These are phyloP conservation scores for Leptura quadrifasciata DNA, from an alignment of 2,888 invertebrate species.

Conservation along the genomic window DNA sequence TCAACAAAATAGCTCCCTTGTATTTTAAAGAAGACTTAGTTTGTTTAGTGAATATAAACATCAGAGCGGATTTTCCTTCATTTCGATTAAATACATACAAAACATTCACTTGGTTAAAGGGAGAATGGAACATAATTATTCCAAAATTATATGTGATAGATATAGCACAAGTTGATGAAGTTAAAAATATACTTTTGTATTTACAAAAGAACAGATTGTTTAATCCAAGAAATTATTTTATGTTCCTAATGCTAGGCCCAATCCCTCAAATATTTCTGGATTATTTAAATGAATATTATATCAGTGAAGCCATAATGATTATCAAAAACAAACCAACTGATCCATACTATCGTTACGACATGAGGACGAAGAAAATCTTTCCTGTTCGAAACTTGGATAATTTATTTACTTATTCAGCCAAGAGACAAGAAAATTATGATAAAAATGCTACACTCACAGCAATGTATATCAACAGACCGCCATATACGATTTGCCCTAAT, in stretches of 20 bases:
- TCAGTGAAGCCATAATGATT: background rate
- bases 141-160: constrained; percentile 6
- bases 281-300: background rate
- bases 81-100: background rate
- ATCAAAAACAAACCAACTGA: background rate
- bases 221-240: background rate
- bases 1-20: background rate
- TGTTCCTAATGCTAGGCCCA: background rate
- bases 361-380: too few relatives aligned
- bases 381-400: background rate
- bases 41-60: background rate
- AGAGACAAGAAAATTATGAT: background rate
- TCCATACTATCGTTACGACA: background rate
- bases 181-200: background rate
- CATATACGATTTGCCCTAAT: background rate
- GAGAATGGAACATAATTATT: background rate
- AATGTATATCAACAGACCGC: background rate
- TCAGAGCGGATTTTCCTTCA: background rate
- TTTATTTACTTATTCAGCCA: background rate
- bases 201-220: background rate
- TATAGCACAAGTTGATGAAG: background rate
- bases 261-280: background rate
- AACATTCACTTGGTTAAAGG: background rate
- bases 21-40: background rate
- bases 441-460: background rate